Base-by-base conservation (phyloP, 2,888 invertebrate species). In the Scaptomyza tumidula region DNA sequence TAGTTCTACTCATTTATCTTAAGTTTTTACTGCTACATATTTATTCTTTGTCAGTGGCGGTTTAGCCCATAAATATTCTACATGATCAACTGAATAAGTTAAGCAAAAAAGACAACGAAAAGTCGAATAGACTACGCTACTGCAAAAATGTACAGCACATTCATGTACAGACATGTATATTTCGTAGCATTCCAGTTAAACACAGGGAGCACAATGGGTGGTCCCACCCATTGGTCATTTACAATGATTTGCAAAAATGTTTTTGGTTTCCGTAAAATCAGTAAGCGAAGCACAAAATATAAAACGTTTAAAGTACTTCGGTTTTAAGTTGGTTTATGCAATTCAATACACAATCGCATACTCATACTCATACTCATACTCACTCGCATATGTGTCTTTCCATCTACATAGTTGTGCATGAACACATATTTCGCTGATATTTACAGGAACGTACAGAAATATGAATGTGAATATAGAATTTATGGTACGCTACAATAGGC, bases 241-340 rank as follows among this genome's bases (percentile, higher is more conserved):
- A 50, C 59, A 59, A 62, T 70, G 56, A 63, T 76, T 76, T 73
- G 39, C 24, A 52, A 45, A 70, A 76, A 66, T 70, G 54, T 55
- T 75, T 75, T 70, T 68, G 61, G 58, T 6, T 44, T 54, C 11
- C 50, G 54, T 72, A 57, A 62, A 75, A 72, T 65, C 64, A 44
- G 58, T 53, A 65, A 69, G 31, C 52, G 63, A 52, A 60, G 59
- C 43, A 35, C 50, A 27, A 52, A 53, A 67, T 31, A 37, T 14
- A 57, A 64, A 59, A 53, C 31, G 16, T 41, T 60, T 63, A 68
- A 75, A 75, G 71, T 57, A 50, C 16, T 71, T 46, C 31, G 53
- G 37, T 56, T 61, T 55, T 44, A 58, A 59, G 57, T 56, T 61
- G 56, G 27, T 37, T 31, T 41, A 54, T 62, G 49, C 41, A 16